These are phyloP conservation scores for Pleuronectes platessa DNA, from an alignment of 2,113 vertebrate species.

Conservation along the genomic window DNA sequence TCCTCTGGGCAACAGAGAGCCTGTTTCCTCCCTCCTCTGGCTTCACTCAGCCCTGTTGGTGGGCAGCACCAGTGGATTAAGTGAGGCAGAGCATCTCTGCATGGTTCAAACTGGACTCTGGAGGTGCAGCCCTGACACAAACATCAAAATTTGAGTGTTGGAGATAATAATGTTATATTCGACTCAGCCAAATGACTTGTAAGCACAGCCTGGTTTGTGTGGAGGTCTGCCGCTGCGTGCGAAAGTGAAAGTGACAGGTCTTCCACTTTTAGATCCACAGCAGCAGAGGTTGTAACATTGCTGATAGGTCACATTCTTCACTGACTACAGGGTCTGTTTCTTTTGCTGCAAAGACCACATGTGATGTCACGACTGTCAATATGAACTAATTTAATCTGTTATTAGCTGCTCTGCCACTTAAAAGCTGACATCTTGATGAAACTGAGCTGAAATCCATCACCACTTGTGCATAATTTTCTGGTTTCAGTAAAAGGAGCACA, in stretches of 20 bases:
- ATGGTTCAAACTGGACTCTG: not conserved
- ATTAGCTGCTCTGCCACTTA: not conserved
- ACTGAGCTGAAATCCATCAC: too few relatives aligned
- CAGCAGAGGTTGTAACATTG: not conserved
- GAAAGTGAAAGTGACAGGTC: not conserved
- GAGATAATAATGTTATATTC: not conserved
- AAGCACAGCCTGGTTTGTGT: not conserved
- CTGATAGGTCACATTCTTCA: not conserved
- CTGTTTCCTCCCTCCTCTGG: conserved; percentile 22
- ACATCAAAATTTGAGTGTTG: conserved; percentile 8
- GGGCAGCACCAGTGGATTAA: not conserved
- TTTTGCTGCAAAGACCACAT: not conserved
- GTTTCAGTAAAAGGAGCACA: not conserved
- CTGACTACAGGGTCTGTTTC: conserved; percentile 6
- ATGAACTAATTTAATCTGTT: conserved; percentile 1
- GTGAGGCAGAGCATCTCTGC: not conserved
- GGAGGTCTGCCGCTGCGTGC: not conserved
- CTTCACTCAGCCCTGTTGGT: conserved; percentile 20
- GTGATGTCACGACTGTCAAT: not conserved
- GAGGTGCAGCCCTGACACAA: not conserved
- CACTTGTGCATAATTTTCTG: not conserved
- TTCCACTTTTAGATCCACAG: conserved; percentile 25
- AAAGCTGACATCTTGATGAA: not conserved
- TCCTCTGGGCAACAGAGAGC: not conserved
- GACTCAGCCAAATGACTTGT: not conserved